Evolutionary conservation across 2,797 vertebrate genomes (phyloP).

Genomic region (Silurus aristotelis): DNA sequence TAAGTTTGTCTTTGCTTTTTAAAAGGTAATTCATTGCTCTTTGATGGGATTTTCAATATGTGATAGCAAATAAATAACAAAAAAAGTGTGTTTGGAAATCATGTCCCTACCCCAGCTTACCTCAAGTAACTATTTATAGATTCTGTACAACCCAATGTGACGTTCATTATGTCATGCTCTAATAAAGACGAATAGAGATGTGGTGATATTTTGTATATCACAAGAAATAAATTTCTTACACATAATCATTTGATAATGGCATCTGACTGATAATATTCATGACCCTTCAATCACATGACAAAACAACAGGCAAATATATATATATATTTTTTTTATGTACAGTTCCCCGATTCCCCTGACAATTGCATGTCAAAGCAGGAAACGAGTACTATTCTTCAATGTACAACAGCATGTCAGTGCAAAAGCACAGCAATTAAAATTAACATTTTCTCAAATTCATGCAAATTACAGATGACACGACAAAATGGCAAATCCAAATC

Average conservation of each 20-base stretch:
- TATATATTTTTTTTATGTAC: background rate
- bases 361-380: too few species aligned
- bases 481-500: background rate
- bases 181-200: too few species aligned
- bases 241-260: background rate
- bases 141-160: background rate
- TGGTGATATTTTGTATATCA: background rate
- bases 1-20: conserved; percentile 4
- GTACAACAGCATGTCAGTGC: too few species aligned
- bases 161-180: background rate
- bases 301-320: background rate
- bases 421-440: background rate
- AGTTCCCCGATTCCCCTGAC: background rate
- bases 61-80: background rate
- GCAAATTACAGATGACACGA: background rate
- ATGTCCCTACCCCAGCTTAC: background rate
- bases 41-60: background rate
- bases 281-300: background rate
- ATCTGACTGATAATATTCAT: background rate
- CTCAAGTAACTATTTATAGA: background rate
- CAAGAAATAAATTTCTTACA: background rate
- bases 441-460: background rate
- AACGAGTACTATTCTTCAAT: too few species aligned
- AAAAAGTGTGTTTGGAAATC: background rate
- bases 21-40: background rate